phyloP scores from a whole-genome alignment of 2,113 vertebrate genomes.

The Hipposideros armiger region DNA sequence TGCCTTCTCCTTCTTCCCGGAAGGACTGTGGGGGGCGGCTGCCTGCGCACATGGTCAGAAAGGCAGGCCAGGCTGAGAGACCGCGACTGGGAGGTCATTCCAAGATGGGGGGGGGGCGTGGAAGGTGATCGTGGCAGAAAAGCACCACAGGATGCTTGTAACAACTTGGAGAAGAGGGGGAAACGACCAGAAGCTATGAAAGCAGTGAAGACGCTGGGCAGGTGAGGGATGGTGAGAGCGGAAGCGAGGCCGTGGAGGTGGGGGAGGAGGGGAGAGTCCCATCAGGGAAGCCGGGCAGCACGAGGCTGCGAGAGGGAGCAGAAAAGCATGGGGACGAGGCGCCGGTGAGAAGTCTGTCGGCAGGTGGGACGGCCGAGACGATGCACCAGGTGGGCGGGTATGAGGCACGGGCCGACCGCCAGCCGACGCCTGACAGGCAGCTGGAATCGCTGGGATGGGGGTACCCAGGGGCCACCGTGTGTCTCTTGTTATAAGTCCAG shows the following conservation, averaged over 20 bases:
- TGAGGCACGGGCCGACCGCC: not conserved
- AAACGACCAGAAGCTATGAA: not conserved
- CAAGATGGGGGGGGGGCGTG: not conserved
- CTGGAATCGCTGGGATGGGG: not conserved
- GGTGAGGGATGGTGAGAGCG: too few species aligned
- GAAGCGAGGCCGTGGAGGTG: too few species aligned
- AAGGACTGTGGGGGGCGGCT: not conserved
- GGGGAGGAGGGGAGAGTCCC: not conserved
- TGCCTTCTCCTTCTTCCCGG: not conserved
- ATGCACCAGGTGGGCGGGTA: not conserved
- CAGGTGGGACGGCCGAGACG: not conserved
- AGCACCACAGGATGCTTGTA: not conserved
- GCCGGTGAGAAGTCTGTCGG: too few species aligned
- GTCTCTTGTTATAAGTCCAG: not conserved
- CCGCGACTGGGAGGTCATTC: not conserved
- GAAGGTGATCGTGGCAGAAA: not conserved
- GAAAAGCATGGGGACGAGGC: not conserved
- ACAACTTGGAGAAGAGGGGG: not conserved
- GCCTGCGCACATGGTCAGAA: not conserved
- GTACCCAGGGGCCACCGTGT: fast-evolving
- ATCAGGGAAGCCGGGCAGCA: not conserved
- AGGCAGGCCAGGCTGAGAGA: not conserved
- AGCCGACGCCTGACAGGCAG: not conserved
- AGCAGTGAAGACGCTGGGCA: not conserved
- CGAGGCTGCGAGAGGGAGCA: not conserved